Percentiles rank a stretch among this genome's conserved stretches.
phyloP scores from a whole-genome alignment of 2,797 vertebrate species.

The Cetoscarus ocellatus region DNA sequence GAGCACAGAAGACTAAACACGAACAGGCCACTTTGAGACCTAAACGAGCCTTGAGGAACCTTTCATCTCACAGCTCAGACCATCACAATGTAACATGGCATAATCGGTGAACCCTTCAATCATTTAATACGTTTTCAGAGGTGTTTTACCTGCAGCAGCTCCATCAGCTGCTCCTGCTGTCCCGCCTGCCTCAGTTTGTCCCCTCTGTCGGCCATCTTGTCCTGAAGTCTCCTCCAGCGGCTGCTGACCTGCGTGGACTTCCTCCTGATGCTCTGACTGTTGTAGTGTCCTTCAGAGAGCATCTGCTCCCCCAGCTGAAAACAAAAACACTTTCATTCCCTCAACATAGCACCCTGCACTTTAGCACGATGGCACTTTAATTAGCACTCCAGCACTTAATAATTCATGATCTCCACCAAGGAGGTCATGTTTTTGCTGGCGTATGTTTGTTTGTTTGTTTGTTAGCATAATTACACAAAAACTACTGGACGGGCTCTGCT shows the following conservation, averaged over 20 bases:
- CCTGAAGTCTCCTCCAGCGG: constrained; percentile 86
- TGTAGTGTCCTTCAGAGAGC: constrained; percentile 76
- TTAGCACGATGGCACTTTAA: too few species aligned
- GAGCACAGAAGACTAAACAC: not conserved
- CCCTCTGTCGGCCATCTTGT: constrained; percentile 88
- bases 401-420: too few species aligned
- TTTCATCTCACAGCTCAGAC: too few species aligned
- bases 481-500: too few species aligned
- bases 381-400: too few species aligned
- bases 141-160: constrained; percentile 81
- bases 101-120: not conserved
- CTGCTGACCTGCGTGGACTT: constrained; percentile 80
- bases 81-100: not conserved
- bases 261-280: constrained; percentile 76
- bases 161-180: constrained; percentile 91
- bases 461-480: too few species aligned
- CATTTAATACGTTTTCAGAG: not conserved
- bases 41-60: too few species aligned
- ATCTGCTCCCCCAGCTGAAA: constrained; percentile 85
- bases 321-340: not conserved
- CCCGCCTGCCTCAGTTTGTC: constrained; percentile 89
- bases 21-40: too few species aligned
- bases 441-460: too few species aligned
- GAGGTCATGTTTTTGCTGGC: too few species aligned
- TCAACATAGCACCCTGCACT: not conserved